Base-by-base conservation (phyloP, 23 tunicate genomes). In the Ascidia mentula region DNA sequence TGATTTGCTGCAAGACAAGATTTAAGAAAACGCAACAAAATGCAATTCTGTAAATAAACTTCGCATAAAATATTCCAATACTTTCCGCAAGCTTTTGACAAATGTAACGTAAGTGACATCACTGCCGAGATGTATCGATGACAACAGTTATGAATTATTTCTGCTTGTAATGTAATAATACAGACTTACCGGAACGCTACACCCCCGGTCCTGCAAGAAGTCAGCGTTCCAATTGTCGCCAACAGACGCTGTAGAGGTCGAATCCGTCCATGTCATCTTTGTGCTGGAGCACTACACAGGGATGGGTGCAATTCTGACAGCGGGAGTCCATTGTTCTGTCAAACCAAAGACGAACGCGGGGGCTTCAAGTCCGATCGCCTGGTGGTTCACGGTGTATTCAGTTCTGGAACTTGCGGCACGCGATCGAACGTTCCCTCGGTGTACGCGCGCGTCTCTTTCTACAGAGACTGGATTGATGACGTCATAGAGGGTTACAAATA, bases 261-360 rank as follows among this genome's bases (percentile, higher is more conserved):
- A 15, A 82, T 82, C 76, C 79, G 86, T 40, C 77, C 86, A 13
- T 82, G 86, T 46, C 86, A 82, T n/a, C 39, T 82, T 15, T 82
- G 86, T 38, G 86, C 86, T 0, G 86, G 86, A 3, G 38, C 79
- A 4, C 59, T 82, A 45, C 40, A 37, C 26, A 34, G 65, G 34
- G 86, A 82, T 42, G 86, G 86, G 2, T 82, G 86, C 78, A 82
- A 61, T 36, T 82, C 86, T n/a, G 86, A 82, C 72, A 82, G 86
- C 69, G 86, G 86, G 1, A 73, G 86, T 45, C 86, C 86, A 17
- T 35, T 82, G n/a, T 82, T 73, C 24, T 82, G 86, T 34, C 37
- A 40, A 13, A 73, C 36, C 39, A 28, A 32, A 32, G 34, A 45
- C 38, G 83, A 36, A n/a, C 36, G 34, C 34, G 83, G 65, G 7